A percentile compares a stretch with the other conserved stretches of the same genome.
Conservation (phyloP, 2,797 vertebrate genomes). For the Liasis olivaceus region DNA sequence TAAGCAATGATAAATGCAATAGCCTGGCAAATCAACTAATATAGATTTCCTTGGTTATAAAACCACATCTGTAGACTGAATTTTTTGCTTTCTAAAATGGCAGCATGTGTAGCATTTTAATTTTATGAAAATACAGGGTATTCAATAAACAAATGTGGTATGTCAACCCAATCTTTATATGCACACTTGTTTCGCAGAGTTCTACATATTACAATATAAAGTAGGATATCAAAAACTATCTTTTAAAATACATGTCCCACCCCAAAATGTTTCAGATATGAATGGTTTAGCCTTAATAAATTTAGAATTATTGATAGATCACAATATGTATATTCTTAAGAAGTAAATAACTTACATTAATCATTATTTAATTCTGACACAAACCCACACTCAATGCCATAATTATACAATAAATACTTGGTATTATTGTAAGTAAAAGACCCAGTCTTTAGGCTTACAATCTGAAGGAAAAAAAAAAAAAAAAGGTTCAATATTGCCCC, state of each 20-base stretch:
- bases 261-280: background rate
- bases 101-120: background rate
- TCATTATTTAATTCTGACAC: background rate
- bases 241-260: background rate
- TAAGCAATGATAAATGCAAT: background rate
- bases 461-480: background rate
- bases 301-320: background rate
- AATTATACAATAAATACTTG: background rate
- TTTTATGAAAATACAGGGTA: background rate
- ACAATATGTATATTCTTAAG: background rate
- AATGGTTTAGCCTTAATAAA: background rate
- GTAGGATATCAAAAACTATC: background rate
- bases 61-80: background rate
- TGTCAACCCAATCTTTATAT: background rate
- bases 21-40: background rate
- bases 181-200: background rate
- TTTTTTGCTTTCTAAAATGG: background rate
- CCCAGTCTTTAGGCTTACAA: background rate
- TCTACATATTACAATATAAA: background rate
- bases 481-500: conserved; percentile 11
- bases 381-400: background rate
- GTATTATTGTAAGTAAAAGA: background rate
- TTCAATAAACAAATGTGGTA: background rate
- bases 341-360: background rate
- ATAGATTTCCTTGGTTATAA: background rate